phyloP scores from a whole-genome alignment of 1,140 invertebrate species.

The Limonius californicus region DNA sequence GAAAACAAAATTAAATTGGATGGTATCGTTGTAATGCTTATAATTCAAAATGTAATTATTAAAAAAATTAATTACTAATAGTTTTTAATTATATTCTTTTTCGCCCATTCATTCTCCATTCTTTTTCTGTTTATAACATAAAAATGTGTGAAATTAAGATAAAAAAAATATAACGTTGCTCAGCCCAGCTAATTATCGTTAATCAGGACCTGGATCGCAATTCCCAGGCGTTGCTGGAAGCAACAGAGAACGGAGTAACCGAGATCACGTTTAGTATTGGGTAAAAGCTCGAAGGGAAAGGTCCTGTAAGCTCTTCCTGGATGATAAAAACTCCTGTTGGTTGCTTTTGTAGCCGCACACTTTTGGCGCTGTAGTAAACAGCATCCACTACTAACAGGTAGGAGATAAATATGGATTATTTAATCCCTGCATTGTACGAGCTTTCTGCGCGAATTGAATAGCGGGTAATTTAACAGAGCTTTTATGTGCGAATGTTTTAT shows the following conservation, averaged over 20 bases:
- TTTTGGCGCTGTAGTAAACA: background rate
- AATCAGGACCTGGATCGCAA: conserved; percentile 19
- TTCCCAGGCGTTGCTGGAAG: conserved; percentile 31
- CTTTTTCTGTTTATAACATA: too few relatives aligned
- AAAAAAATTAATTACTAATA: too few relatives aligned
- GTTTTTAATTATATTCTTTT: too few relatives aligned
- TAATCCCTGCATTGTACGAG: background rate
- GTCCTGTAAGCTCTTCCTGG: background rate
- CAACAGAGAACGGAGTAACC: conserved; percentile 15
- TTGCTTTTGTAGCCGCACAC: background rate
- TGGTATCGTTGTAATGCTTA: too few relatives aligned
- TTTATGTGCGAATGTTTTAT: background rate
- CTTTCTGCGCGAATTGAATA: background rate
- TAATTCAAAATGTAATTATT: too few relatives aligned
- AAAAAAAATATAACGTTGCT: conserved; percentile 15
- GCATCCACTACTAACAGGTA: background rate
- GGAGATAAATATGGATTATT: conserved; percentile 10
- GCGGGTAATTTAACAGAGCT: background rate
- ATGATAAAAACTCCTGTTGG: background rate
- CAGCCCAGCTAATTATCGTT: conserved; percentile 8
- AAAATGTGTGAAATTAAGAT: conserved; percentile 13
- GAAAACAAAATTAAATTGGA: too few relatives aligned
- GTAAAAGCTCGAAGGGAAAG: conserved; percentile 1
- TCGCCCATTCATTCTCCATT: too few relatives aligned
- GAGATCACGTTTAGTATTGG: conserved; percentile 12